Percentiles rank a stretch among this genome's conserved stretches.
Conservation (phyloP, 2,888 invertebrate species). For the Xanthorhoe designata region DNA sequence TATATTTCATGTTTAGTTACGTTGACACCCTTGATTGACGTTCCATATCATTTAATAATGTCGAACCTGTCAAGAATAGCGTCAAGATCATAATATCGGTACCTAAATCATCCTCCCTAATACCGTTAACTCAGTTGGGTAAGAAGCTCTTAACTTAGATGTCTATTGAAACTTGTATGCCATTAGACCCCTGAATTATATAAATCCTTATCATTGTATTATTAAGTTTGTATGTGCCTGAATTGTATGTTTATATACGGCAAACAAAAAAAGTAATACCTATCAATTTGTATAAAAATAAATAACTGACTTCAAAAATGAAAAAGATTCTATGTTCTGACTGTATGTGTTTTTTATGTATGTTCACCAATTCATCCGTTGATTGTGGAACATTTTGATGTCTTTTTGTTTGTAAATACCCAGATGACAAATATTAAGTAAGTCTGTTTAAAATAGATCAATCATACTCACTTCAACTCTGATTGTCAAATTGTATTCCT, state of each 20-base stretch:
- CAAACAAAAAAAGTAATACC: no score
- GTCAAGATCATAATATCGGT: neutral
- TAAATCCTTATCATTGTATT: neutral
- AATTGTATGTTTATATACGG: no score
- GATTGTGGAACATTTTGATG: no score
- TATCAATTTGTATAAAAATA: no score
- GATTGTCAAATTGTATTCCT: constrained; percentile 97
- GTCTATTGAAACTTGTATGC: neutral
- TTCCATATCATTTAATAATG: neutral
- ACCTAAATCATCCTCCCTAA: neutral
- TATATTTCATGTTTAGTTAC: neutral
- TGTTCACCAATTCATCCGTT: no score
- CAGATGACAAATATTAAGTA: no score
- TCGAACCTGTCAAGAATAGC: neutral
- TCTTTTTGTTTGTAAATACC: no score
- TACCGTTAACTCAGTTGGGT: neutral
- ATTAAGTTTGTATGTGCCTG: neutral
- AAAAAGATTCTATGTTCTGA: no score
- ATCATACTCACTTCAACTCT: constrained; percentile 93
- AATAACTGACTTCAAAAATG: no score
- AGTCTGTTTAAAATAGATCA: no score
- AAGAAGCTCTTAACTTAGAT: neutral
- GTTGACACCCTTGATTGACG: neutral
- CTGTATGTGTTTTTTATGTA: no score
- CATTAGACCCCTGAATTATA: neutral